Base-by-base conservation (phyloP, 2,888 invertebrate genomes). In the Leucania comma region DNA sequence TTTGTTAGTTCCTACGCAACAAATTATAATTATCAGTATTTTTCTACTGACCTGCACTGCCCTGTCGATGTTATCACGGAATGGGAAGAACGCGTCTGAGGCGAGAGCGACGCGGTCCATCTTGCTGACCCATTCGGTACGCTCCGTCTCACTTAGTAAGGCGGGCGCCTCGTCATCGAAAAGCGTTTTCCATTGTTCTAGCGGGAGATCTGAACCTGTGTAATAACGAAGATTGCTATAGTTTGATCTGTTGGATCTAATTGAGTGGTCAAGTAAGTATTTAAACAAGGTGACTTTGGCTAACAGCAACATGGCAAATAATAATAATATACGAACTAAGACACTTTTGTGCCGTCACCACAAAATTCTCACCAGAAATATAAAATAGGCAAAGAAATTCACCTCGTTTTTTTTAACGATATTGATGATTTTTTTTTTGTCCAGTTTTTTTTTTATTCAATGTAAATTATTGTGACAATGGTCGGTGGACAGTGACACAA, bases 41-140 rank as follows among this genome's bases (percentile, higher is more conserved):
- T 9, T 17, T 38, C 1, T 48, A 73, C 78, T 63, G 90, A 99
- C 99, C 97, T 98, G 97, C 82, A 97, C 96, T 59, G 99, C 99
- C 80, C 99, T 96, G 91, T 99, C 99, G 68, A 99, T 98, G 89
- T 99, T 99, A 90, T 99, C 99, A 82, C 99, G 97, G 97, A 99
- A 99, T 38, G 99, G 99, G 96, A 99, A 99, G 96, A 99, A 99
- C 0, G 99, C 99, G 94, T 99, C 99, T 0, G 99, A 99, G 22
- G 98, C 98, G 29, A 99, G 96, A 5, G 98, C 98, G 42, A 98
- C 98, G 35, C 97, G 97, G 76, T 96, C 97, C 87, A 99, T 94
- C 91, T 97, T 96, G 68, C 94, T 94, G 32, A 97, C 89, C 98
- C 98, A 98, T 5, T 96, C 96, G 0, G 94, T 91, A 72, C 97